A percentile compares a stretch with the other conserved stretches of the same genome.
These are phyloP conservation scores for Pachycephala philippinensis DNA, from an alignment of 2,113 vertebrate species.

Conservation along the genomic window DNA sequence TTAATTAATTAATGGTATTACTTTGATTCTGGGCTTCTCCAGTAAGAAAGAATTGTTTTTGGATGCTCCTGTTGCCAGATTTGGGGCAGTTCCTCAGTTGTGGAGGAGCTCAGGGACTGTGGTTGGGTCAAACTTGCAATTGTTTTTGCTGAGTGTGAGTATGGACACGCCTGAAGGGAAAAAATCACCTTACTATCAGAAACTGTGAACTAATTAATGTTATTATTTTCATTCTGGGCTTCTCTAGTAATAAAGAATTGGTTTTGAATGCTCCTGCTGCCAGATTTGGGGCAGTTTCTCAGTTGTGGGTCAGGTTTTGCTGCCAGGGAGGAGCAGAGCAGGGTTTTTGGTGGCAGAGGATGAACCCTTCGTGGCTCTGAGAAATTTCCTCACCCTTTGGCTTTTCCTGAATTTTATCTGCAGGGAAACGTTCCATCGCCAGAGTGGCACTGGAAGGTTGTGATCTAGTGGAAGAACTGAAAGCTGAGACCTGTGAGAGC, in stretches of 20 bases:
- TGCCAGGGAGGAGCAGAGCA: neutral
- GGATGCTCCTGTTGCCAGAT: too few relatives aligned
- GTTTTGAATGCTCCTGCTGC: neutral
- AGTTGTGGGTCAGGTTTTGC: neutral
- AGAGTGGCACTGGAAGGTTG: slow-evolving; percentile 65
- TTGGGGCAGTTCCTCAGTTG: too few relatives aligned
- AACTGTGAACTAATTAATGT: rapidly evolving
- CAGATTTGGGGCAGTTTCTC: neutral
- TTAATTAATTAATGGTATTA: too few relatives aligned
- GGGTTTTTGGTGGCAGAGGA: neutral
- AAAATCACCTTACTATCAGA: neutral
- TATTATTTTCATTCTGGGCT: rapidly evolving
- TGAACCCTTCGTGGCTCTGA: neutral
- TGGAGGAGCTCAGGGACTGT: slow-evolving; percentile 59
- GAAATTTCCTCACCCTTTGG: neutral
- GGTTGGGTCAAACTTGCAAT: slow-evolving; percentile 63
- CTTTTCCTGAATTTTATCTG: neutral
- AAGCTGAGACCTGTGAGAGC: neutral
- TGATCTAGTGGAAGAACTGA: slow-evolving; percentile 65
- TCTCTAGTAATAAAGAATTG: neutral
- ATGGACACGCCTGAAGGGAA: neutral
- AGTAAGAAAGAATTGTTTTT: too few relatives aligned
- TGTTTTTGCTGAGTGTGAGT: slow-evolving; percentile 86
- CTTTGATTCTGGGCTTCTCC: too few relatives aligned
- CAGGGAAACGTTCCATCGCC: slow-evolving; percentile 76